phyloP scores from a whole-genome alignment of 2,888 invertebrate genomes.

The Disparrhopalites patrizii region DNA sequence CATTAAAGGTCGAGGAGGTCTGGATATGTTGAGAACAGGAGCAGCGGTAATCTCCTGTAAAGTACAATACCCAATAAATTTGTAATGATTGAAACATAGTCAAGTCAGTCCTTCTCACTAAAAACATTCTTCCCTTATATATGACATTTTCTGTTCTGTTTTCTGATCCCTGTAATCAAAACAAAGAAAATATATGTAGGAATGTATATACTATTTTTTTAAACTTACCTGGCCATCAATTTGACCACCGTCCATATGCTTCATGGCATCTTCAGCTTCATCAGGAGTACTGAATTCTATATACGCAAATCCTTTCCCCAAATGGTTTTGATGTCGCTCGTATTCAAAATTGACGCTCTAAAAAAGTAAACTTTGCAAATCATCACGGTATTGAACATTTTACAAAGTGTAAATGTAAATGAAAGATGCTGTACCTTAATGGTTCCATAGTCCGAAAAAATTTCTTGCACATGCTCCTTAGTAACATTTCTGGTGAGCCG shows the following conservation, averaged over 20 bases:
- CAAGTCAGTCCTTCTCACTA: no score
- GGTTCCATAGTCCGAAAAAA: conserved; percentile 51
- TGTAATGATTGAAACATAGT: not conserved
- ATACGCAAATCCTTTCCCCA: conserved; percentile 90
- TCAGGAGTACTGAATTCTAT: conserved; percentile 90
- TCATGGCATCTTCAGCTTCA: conserved; percentile 97
- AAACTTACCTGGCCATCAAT: conserved; percentile 45
- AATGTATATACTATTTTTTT: no score
- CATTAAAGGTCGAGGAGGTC: conserved; percentile 49
- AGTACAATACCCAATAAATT: not conserved
- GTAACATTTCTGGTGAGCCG: conserved; percentile 87
- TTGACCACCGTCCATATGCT: conserved; percentile 94
- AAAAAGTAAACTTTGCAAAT: conserved; percentile 54
- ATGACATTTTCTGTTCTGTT: no score
- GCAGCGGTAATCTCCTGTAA: conserved; percentile 87
- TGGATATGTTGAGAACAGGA: conserved; percentile 69
- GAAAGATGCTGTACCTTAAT: no score
- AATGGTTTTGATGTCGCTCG: conserved; percentile 80
- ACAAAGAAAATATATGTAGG: no score
- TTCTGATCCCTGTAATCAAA: no score
- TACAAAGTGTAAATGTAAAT: no score
- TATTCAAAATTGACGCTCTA: conserved; percentile 84
- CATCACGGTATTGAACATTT: not conserved
- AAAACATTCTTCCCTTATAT: no score
- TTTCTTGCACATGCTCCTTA: conserved; percentile 59